Evolutionary conservation across 2,888 invertebrate species (phyloP), one percentile per base, ranked within the genome.

Genomic region (Acronicta leporina): DNA sequence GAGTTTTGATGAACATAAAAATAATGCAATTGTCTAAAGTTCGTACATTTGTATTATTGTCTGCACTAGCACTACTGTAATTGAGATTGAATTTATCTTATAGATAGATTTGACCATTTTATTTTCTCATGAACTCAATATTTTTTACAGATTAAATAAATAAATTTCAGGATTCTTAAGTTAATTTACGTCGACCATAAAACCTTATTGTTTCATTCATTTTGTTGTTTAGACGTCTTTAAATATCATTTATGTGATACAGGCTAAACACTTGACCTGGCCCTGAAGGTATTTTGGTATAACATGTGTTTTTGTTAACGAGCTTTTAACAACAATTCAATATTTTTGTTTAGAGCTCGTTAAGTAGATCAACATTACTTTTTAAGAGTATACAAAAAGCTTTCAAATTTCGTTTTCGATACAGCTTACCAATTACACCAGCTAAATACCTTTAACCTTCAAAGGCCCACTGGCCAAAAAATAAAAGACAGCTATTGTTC

Each of bases 1-100:
- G 64, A 67, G 51, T 48, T 52, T 33, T 54, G 57, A 60, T 60
- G 60, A 63, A 51, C 41, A 43, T 62, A 68, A 75, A 72, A 69
- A 44, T 38, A 38, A 42, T 65, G 64, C 68, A 73, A 74, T 68
- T 61, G 59, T 46, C 25, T 64, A 63, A 61, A 75, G 56, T 47
- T 20, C 43, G 48, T 45, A 55, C 42, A 57, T 59, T 73, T 62
- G 58, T 76, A 73, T 76, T 60, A 76, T 64, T 55, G 68, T 76
- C 68, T 68, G 62, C 57, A 60, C 47, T 41, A 54, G 64, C 49
- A 47, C 59, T 41, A 54, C 51, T 68, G 55, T 64, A 55, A 52
- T 62, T 35, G 57, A 58, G 68, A 64, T 40, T 58, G 43, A 68
- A 61, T 73, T 73, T 69, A 61, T 73, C 58, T 66, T 15, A 51